Base-by-base conservation (phyloP, 2,888 invertebrate species). In the Eristalis pertinax region DNA sequence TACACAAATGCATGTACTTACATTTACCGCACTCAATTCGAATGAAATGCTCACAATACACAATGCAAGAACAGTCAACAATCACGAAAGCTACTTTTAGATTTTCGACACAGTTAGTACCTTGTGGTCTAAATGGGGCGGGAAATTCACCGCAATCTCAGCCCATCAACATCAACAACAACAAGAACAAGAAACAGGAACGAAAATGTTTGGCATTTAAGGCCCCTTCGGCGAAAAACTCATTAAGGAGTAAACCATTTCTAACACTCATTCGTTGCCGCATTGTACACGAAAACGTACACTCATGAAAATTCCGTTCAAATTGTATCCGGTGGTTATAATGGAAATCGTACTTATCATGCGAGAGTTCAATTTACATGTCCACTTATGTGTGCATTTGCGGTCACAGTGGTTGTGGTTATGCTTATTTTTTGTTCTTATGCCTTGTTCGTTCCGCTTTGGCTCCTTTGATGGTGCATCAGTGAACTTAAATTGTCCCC, bases 361-460 rank as follows among this genome's bases (percentile, higher is more conserved):
- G 77, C 77, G 77, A 78, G 77, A 64, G 77, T 69, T 78, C 77
- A 78, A 78, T 78, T 78, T 78, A 70, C 77, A 78, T 78, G 77
- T 56, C 77, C 69, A 78, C 77, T 78, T 78, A 78, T 50, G 77
- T 69, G 77, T 78, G 77, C 70, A 69, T 77, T 68, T 69, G 76
- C 43, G 68, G 76, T 68, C 43, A 50, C 22, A 32, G 43, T 77
- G 62, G 32, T 62, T 62, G 62, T 50, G 68, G 76, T 32, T 76
- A n/a, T 38, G 26, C 2, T 4, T 26, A 4, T 26, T 26, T 60
- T 68, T 60, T 43, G 50, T 35, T 63, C 63, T 60, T 76, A 56
- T 29, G 38, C 11, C 43, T 26, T n/a, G 60, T 68, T 68, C 32
- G 60, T 68, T 68, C 29, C 29, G 32, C 38, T 13, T 13, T 63